A percentile compares a stretch with the other conserved stretches of the same genome.
These are phyloP conservation scores for Lamprologus sp. DNA, from an alignment of 2,113 vertebrate species.

Conservation along the genomic window DNA sequence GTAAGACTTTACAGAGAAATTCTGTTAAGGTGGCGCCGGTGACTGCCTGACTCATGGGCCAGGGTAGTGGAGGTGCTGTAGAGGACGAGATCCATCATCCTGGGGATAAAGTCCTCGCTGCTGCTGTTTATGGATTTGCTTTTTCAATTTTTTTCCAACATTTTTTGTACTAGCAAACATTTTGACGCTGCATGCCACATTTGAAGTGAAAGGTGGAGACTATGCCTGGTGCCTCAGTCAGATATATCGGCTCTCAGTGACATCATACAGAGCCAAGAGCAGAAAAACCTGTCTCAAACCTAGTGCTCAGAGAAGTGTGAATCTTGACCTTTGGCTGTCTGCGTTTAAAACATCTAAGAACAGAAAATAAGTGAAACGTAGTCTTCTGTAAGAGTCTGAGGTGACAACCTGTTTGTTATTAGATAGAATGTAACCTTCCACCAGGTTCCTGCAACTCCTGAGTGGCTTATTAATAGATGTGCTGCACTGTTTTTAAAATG, in stretches of 20 bases:
- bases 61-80: background rate
- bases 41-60: background rate
- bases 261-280: background rate
- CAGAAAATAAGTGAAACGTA: background rate
- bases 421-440: background rate
- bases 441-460: background rate
- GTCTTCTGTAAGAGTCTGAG: background rate
- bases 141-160: background rate
- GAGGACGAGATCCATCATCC: background rate
- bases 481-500: background rate
- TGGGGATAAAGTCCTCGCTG: background rate
- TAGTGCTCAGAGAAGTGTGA: background rate
- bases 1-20: background rate
- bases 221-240: background rate
- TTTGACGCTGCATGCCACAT: background rate
- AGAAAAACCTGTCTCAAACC: background rate
- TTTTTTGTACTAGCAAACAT: background rate
- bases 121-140: background rate
- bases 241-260: accelerated
- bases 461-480: background rate
- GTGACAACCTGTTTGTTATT: background rate
- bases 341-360: accelerated
- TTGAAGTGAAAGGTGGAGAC: background rate
- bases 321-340: background rate
- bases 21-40: background rate